Conservation (phyloP, 1,140 invertebrate species). For the Drosophila mauritiana region DNA sequence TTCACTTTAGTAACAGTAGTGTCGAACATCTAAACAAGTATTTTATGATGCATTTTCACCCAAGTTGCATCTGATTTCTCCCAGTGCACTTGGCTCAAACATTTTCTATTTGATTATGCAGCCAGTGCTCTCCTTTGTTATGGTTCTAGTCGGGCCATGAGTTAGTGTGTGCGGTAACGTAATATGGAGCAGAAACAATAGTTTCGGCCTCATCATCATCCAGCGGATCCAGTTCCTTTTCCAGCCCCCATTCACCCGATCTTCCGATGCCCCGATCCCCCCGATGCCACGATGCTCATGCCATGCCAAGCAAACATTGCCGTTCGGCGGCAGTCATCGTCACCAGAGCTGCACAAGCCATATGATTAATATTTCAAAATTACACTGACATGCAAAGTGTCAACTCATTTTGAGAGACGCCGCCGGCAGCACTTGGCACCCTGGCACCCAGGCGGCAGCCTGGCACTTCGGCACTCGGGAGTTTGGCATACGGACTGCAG, state of each 20-base stretch:
- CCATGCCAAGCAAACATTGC: constrained; percentile 67
- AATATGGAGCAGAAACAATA: constrained; percentile 74
- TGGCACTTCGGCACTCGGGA: constrained; percentile 23
- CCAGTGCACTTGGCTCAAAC: constrained; percentile 30
- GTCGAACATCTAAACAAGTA: background rate
- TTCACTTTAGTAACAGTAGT: too few relatives aligned
- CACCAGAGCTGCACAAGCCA: constrained; percentile 59
- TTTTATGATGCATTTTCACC: background rate
- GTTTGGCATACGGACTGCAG: constrained; percentile 9
- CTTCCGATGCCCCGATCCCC: background rate
- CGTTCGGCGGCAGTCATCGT: constrained; percentile 52
- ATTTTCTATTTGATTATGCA: constrained; percentile 80
- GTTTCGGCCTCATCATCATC: constrained; percentile 54
- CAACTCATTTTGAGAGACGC: constrained; percentile 73
- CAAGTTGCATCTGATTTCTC: background rate
- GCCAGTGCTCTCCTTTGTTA: constrained; percentile 48
- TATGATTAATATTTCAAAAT: constrained; percentile 83
- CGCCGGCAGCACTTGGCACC: constrained; percentile 33
- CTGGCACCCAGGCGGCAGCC: constrained; percentile 11
- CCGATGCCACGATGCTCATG: constrained; percentile 30
- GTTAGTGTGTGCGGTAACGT: constrained; percentile 67
- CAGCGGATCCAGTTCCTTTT: constrained; percentile 13
- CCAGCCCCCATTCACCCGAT: background rate
- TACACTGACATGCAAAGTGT: constrained; percentile 82
- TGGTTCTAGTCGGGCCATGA: constrained; percentile 20